A percentile compares a stretch with the other conserved stretches of the same genome.
Conservation (phyloP, 1,140 invertebrate genomes). For the Zaprionus kolodkinae region DNA sequence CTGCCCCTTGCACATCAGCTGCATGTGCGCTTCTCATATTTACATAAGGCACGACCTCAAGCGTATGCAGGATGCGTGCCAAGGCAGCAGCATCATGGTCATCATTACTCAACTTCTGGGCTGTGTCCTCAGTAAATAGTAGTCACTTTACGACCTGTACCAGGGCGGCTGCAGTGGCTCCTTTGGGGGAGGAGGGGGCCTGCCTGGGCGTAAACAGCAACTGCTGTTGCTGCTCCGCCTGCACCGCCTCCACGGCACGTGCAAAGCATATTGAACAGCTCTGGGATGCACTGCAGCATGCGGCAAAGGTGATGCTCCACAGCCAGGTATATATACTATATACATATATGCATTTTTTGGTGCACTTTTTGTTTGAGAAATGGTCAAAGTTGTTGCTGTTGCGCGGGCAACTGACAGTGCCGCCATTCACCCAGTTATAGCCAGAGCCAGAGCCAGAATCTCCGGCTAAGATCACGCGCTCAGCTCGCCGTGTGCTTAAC, state of each 20-base stretch:
- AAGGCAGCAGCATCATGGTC: constrained; percentile 42
- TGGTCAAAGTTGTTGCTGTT: constrained; percentile 49
- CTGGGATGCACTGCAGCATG: constrained; percentile 31
- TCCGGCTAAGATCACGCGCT: constrained; percentile 41
- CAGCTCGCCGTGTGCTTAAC: constrained; percentile 40
- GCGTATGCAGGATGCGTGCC: constrained; percentile 5
- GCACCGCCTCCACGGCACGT: constrained; percentile 31
- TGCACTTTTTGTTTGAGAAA: constrained; percentile 38
- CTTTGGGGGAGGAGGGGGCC: background rate
- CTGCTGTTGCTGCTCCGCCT: constrained; percentile 16
- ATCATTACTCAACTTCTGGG: constrained; percentile 56
- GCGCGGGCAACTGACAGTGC: constrained; percentile 43
- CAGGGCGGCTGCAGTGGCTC: constrained; percentile 18
- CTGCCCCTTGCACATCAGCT: background rate
- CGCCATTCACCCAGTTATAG: constrained; percentile 30
- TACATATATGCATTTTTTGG: constrained; percentile 10
- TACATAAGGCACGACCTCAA: constrained; percentile 9
- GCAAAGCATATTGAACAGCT: constrained; percentile 53
- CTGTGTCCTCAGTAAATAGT: constrained; percentile 46
- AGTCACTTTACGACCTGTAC: constrained; percentile 49
- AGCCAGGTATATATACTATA: constrained; percentile 14
- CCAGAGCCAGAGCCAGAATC: background rate
- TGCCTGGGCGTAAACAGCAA: constrained; percentile 33
- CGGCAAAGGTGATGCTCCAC: constrained; percentile 10
- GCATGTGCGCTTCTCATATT: constrained; percentile 4